These are phyloP conservation scores for Drosophila atripex DNA, from an alignment of 2,888 invertebrate genomes.

Conservation along the genomic window DNA sequence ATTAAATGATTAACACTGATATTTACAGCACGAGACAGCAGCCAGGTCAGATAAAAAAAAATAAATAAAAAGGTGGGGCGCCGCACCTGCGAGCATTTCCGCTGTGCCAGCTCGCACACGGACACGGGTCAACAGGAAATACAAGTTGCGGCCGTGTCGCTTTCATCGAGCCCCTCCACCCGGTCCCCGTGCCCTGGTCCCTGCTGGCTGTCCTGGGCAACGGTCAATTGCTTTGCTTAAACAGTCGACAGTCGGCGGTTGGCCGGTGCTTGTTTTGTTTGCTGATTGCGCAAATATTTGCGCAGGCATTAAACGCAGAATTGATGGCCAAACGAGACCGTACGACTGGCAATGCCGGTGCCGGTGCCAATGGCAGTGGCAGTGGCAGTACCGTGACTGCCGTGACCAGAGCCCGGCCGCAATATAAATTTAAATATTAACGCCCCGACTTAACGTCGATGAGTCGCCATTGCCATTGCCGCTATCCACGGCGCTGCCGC, in stretches of 20 bases:
- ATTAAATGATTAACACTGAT: conserved; percentile 80
- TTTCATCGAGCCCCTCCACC: conserved; percentile 23
- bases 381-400: conserved; percentile 24
- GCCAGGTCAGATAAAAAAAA: conserved; percentile 5
- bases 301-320: conserved; percentile 75
- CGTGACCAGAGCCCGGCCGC: conserved; percentile 50
- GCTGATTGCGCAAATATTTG: conserved; percentile 80
- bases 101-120: conserved; percentile 24
- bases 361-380: conserved; percentile 2
- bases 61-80: conserved; percentile 2
- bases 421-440: conserved; percentile 77
- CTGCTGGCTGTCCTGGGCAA: conserved; percentile 53
- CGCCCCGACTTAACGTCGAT: conserved; percentile 74
- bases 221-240: conserved; percentile 76
- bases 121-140: conserved; percentile 64
- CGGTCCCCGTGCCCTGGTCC: conserved; percentile 9
- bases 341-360: conserved; percentile 13
- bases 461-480: conserved; percentile 51
- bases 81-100: conserved; percentile 35
- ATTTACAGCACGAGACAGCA: conserved; percentile 59
- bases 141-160: conserved; percentile 55
- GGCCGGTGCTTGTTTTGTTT: conserved; percentile 71
- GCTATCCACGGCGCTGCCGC: background rate
- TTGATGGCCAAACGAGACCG: conserved; percentile 61
- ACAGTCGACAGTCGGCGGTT: conserved; percentile 59